Base-by-base conservation (phyloP, 1,140 invertebrate species). In the Drosophila nikananu region DNA sequence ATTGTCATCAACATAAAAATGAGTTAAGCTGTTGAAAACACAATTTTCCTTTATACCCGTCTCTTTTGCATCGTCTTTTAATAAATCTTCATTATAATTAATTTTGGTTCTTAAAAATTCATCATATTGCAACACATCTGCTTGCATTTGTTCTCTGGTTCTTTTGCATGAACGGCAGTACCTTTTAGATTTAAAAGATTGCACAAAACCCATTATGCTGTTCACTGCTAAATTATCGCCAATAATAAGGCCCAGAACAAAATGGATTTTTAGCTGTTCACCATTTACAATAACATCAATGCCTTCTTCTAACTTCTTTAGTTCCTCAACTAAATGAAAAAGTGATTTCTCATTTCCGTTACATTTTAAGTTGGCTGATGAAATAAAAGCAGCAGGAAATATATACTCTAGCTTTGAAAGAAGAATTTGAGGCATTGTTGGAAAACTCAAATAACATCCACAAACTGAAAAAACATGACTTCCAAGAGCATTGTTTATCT, bases 151-250 rank as follows among this genome's bases (percentile, higher is more conserved):
- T 12, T 5, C 7, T 25, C 21, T 30, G 2, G 19, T 19, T 42
- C 39, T 42, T 8, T 2, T 59, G 13, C 57, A 44, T 7, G 25
- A 25, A 8, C 37, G 23, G 13, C 25, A 59, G 21, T 15, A 44
- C 5, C 23, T 21, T 9, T 30, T 30, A 19, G 58, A 19, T 15
- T 60, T 60, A 3, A 44, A 60, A 13, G 58, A 60, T 60, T 60
- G 58, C 4, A 44, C 41, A 30, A 60, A 60, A 1, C 58, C 58
- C 17, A 60, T 13, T 32, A 60, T 32, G 7, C 25, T 30, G 19
- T 60, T 60, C 1, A 59, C 23, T 12, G 5, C 39, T 19, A 42
- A 12, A 12, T 42, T 59, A 17, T 42, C 25, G 2, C 58, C 58
- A 5, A 46, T 27, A 15, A 60, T 13, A 0, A 44, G 23, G 12